phyloP scores from a whole-genome alignment of 92 coral and sea anemone genomes.

The Plumapathes pennacea region DNA sequence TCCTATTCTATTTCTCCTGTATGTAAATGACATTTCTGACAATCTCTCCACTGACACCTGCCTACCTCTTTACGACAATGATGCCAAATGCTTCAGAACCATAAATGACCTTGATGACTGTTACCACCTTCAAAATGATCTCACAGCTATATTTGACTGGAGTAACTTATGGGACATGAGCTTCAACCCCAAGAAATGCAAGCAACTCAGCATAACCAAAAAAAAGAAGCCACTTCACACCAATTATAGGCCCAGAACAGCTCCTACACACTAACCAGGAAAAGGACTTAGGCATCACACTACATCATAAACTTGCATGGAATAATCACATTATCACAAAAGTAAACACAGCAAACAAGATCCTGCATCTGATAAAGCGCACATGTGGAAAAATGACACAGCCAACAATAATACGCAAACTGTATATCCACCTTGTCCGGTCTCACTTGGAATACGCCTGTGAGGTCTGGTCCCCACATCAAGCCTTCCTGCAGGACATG shows the following conservation, averaged over 20 bases:
- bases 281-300: slow-evolving; percentile 35
- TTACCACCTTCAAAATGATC: slow-evolving; percentile 2
- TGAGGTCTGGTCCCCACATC: slow-evolving; percentile 50
- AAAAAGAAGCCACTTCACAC: slow-evolving; percentile 26
- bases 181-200: slow-evolving; percentile 27
- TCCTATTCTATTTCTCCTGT: slow-evolving; percentile 13
- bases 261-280: slow-evolving; percentile 5
- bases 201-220: slow-evolving; percentile 35
- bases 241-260: slow-evolving; percentile 9
- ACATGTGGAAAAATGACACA: slow-evolving; percentile 6
- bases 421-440: slow-evolving; percentile 4
- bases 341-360: slow-evolving; percentile 21
- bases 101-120: not conserved
- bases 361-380: slow-evolving; percentile 17
- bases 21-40: slow-evolving; percentile 9
- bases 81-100: slow-evolving; percentile 47
- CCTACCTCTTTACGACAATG: slow-evolving; percentile 38
- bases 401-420: not conserved
- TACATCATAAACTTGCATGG: slow-evolving; percentile 32
- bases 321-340: slow-evolving; percentile 23
- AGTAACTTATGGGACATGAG: slow-evolving; percentile 39
- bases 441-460: slow-evolving; percentile 10
- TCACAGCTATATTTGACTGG: slow-evolving; percentile 16
- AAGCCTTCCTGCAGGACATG: slow-evolving; percentile 24
- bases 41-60: not conserved